Evolutionary conservation across 2,888 invertebrate genomes (phyloP), one percentile per base, ranked within the genome.

Genomic region (Rhamphomyia laevipes): DNA sequence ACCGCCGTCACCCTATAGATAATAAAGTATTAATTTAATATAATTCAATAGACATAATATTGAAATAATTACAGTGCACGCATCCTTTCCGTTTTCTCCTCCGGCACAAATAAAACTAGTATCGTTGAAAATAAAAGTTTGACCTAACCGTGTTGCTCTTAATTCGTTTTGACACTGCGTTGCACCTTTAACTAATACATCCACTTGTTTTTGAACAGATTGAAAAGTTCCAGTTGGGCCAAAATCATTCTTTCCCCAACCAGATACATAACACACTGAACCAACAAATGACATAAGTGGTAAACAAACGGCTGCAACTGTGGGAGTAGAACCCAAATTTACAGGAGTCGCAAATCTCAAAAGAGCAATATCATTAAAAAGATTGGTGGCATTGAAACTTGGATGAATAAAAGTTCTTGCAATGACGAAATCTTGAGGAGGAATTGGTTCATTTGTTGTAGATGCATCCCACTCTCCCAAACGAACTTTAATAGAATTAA

Each of bases 181-280:
- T n/a, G 79, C 71, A n/a, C 74, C 73, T 7, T 84, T 73, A 35
- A 90, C 75, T 0, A 82, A 80, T 0, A 90, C 81, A 51, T 83
- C 84, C 1, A 88, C 86, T 65, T 87, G 79, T 61, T 84, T 85
- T 62, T 84, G 68, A 33, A 83, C 81, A 55, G 77, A 76, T 63
- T 85, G 68, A 48, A 64, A 68, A 7, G 62, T 60, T 5, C 68
- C 68, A 3, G 60, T 62, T 13, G 70, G 47, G 60, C 70, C 73
- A 53, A 86, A 93, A 55, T 82, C 80, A 55, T 86, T 75, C 63
- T 88, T 86, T 13, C 93, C 93, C 90, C 92, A 93, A 12, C 93
- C 93, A n/a, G 84, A 73, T 0, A 86, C 84, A 71, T 74, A 76
- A 60, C 68, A 61, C 57, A 64, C 74, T 61, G 75, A 74, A 13